phyloP scores from a whole-genome alignment of 1,140 invertebrate species.

The Nasonia vitripennis region DNA sequence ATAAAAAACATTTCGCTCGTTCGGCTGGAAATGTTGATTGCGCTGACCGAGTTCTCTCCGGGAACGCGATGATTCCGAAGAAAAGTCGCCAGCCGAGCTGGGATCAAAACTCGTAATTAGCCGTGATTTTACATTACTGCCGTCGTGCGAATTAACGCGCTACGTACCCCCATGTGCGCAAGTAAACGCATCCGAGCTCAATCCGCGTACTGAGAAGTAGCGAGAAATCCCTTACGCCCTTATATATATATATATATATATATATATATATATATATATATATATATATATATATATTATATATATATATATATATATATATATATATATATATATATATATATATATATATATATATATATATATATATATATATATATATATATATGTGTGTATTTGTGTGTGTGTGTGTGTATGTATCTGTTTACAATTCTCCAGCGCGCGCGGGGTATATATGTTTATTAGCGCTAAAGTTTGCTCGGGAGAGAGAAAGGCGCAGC shows the following conservation, averaged over 20 bases:
- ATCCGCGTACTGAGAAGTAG: background rate
- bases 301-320: too few species aligned
- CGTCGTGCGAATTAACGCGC: background rate
- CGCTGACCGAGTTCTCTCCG: background rate
- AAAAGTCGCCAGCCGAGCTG: background rate
- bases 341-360: background rate
- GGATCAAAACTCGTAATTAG: background rate
- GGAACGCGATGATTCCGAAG: background rate
- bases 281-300: too few species aligned
- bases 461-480: background rate
- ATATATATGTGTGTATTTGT: too few species aligned
- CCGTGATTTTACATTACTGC: background rate
- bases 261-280: background rate
- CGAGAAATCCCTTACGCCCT: too few species aligned
- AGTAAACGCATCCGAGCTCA: background rate
- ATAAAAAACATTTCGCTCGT: background rate
- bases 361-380: background rate
- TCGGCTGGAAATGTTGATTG: background rate
- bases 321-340: background rate
- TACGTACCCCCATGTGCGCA: background rate
- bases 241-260: background rate
- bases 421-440: background rate
- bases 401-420: too few species aligned
- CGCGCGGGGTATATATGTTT: background rate
- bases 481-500: background rate